Conservation (phyloP, 1,140 invertebrate genomes). For the Octopus bimaculoides region DNA sequence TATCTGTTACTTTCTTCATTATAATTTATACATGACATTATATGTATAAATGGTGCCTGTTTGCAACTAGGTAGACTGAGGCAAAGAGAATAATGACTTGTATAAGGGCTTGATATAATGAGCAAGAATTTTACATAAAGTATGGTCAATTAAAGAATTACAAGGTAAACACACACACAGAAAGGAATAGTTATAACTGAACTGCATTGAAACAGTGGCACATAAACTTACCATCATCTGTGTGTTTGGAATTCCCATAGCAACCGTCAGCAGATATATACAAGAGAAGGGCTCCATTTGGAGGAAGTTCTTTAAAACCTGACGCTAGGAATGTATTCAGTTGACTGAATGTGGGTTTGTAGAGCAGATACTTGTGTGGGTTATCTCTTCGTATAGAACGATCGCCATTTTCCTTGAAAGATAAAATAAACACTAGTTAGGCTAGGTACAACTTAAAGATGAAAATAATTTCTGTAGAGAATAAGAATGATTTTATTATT, state of each 20-base stretch:
- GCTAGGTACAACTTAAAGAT: neutral
- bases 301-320: slow-evolving; percentile 89
- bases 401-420: slow-evolving; percentile 49
- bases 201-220: neutral
- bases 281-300: slow-evolving; percentile 84
- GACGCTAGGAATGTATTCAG: slow-evolving; percentile 90
- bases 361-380: slow-evolving; percentile 95
- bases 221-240: slow-evolving; percentile 77
- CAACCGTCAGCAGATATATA: slow-evolving; percentile 94
- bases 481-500: no score
- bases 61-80: no score
- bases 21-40: no score
- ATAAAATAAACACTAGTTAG: slow-evolving; percentile 4
- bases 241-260: slow-evolving; percentile 82
- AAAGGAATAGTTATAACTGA: no score
- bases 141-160: no score
- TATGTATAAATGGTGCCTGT: no score
- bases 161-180: no score
- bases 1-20: no score
- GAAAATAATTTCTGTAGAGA: neutral
- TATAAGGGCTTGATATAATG: neutral
- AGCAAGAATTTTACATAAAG: neutral
- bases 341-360: slow-evolving; percentile 92
- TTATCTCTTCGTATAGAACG: slow-evolving; percentile 73
- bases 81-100: no score